A percentile compares a stretch with the other conserved stretches of the same genome.
Conservation (phyloP, 92 coral and sea anemone species). For the Metridium senile region DNA sequence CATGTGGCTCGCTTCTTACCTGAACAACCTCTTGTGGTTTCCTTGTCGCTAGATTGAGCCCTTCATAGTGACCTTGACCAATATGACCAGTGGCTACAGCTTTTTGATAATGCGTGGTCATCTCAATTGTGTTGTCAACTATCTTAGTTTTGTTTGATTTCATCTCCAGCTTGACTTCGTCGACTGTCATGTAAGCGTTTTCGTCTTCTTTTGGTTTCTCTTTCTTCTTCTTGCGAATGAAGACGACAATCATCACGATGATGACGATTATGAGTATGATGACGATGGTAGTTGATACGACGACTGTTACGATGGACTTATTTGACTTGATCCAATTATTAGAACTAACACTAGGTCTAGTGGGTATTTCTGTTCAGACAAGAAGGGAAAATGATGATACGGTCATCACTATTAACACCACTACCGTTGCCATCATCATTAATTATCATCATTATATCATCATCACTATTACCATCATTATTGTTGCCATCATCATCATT, state of each 20-base stretch:
- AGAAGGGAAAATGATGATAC: too few relatives aligned
- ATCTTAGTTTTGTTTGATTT: not conserved
- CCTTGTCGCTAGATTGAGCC: not conserved
- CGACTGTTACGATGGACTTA: not conserved
- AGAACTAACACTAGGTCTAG: too few relatives aligned
- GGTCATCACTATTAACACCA: too few relatives aligned
- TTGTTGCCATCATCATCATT: too few relatives aligned
- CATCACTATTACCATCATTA: too few relatives aligned
- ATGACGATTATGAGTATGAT: conserved; percentile 5
- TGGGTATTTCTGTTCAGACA: too few relatives aligned
- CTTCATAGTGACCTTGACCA: not conserved
- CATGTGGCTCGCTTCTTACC: too few relatives aligned
- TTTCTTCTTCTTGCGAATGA: not conserved
- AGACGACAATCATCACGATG: not conserved
- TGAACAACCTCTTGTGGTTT: not conserved
- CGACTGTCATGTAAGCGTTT: conserved; percentile 10
- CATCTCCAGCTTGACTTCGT: conserved; percentile 4
- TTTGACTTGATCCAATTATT: not conserved
- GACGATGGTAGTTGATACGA: not conserved
- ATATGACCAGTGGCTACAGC: not conserved
- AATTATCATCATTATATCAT: too few relatives aligned
- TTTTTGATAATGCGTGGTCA: conserved; percentile 1
- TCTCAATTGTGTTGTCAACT: not conserved
- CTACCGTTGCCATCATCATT: too few relatives aligned
- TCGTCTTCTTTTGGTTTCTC: not conserved